phyloP scores from a whole-genome alignment of 2,113 vertebrate species.

The Pseudorhombus dupliciocellatus region DNA sequence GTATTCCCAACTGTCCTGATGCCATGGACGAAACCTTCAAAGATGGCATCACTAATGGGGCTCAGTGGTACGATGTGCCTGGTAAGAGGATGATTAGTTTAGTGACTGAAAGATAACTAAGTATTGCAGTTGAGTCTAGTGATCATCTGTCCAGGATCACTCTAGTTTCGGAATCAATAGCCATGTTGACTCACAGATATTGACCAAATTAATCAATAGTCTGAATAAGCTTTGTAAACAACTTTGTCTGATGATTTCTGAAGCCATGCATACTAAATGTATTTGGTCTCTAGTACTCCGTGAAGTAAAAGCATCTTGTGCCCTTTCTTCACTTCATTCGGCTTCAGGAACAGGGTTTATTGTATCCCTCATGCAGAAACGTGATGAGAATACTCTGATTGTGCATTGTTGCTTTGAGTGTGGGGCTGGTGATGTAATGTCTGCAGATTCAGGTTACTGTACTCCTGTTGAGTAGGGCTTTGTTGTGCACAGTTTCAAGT shows the following conservation, averaged over 20 bases:
- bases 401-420: constrained; percentile 16
- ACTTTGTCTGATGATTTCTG: too few species aligned
- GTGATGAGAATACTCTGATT: neutral
- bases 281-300: too few species aligned
- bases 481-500: neutral
- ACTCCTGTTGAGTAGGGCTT: neutral
- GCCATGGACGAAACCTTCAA: constrained; percentile 83
- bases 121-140: neutral
- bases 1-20: constrained; percentile 85
- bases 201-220: too few species aligned
- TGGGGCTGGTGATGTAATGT: neutral
- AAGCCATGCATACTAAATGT: too few species aligned
- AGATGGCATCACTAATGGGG: constrained; percentile 95
- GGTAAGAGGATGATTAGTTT: constrained; percentile 78
- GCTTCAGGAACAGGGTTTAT: too few species aligned
- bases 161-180: neutral
- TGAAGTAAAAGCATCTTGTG: too few species aligned
- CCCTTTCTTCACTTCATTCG: too few species aligned
- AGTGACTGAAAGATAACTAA: neutral
- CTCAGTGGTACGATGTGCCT: constrained; percentile 92
- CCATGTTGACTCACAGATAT: too few species aligned
- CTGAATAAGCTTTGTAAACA: too few species aligned
- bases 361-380: too few species aligned
- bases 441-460: constrained; percentile 34
- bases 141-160: neutral